Conservation (phyloP, 2,113 vertebrate genomes). For the Herpetotheres cachinnans region DNA sequence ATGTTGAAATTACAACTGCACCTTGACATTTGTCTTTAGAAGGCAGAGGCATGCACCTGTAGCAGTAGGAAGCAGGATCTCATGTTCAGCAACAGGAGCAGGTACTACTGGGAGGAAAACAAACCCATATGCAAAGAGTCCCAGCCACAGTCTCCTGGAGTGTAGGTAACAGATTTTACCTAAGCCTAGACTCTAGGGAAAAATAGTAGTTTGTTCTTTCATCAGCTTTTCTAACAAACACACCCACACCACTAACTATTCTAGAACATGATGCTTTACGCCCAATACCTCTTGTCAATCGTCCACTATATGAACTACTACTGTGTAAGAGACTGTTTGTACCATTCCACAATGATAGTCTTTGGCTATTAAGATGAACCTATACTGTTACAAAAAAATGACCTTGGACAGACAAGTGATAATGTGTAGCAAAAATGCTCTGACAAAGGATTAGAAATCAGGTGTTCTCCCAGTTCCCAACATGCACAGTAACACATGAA, state of each 20-base stretch:
- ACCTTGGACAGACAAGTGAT: fast-evolving
- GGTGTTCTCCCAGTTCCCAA: background rate
- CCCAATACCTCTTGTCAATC: fast-evolving
- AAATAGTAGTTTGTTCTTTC: fast-evolving
- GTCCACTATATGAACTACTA: background rate
- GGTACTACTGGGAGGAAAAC: background rate
- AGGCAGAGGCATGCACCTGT: fast-evolving
- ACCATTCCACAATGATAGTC: fast-evolving
- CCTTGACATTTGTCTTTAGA: fast-evolving
- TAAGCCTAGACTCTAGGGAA: fast-evolving
- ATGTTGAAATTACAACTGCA: too few relatives aligned
- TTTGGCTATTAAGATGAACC: background rate
- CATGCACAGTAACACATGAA: fast-evolving
- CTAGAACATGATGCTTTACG: fast-evolving
- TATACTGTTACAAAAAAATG: fast-evolving
- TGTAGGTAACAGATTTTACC: background rate
- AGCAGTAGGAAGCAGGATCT: background rate
- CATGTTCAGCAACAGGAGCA: fast-evolving
- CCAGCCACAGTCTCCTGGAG: background rate
- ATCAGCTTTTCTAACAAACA: background rate
- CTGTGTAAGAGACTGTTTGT: too few relatives aligned
- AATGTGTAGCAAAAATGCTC: fast-evolving
- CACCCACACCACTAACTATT: too few relatives aligned
- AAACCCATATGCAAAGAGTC: too few relatives aligned
- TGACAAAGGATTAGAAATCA: fast-evolving